phyloP scores from a whole-genome alignment of 2,113 vertebrate genomes.

The Chlorodrepanis virens region DNA sequence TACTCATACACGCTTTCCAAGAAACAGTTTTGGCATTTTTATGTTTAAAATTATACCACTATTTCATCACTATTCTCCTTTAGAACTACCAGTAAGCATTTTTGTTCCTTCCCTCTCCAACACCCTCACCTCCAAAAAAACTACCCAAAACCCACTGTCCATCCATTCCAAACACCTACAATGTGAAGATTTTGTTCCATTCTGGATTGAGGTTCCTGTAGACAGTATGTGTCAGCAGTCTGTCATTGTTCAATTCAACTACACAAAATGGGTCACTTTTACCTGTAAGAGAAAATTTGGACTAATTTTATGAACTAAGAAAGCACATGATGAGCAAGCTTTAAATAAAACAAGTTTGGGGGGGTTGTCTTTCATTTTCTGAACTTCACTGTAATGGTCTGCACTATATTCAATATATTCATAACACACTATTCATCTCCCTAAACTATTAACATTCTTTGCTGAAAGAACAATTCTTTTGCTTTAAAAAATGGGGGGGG shows the following conservation, averaged over 20 bases:
- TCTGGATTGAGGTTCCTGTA: constrained; percentile 98
- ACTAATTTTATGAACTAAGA: background rate
- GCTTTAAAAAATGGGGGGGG: background rate
- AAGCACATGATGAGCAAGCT: background rate
- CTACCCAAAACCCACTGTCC: background rate
- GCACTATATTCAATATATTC: background rate
- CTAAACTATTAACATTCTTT: background rate
- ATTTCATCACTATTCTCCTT: background rate
- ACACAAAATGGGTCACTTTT: constrained; percentile 99
- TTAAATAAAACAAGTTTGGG: background rate
- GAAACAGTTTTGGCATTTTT: background rate
- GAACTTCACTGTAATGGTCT: background rate
- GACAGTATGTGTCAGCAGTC: constrained; percentile 93
- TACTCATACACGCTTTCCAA: background rate
- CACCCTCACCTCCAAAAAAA: background rate
- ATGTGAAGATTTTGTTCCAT: constrained; percentile 99
- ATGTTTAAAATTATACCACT: background rate
- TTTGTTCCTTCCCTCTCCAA: background rate
- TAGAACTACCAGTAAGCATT: background rate
- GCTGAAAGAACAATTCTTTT: background rate
- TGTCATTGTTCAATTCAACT: constrained; percentile 95
- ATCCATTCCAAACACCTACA: constrained; percentile 79
- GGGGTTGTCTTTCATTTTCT: background rate
- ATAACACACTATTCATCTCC: background rate
- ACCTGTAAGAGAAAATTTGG: constrained; percentile 75